phyloP scores from a whole-genome alignment of 1,140 invertebrate genomes.

The Brachionus koreanus region DNA sequence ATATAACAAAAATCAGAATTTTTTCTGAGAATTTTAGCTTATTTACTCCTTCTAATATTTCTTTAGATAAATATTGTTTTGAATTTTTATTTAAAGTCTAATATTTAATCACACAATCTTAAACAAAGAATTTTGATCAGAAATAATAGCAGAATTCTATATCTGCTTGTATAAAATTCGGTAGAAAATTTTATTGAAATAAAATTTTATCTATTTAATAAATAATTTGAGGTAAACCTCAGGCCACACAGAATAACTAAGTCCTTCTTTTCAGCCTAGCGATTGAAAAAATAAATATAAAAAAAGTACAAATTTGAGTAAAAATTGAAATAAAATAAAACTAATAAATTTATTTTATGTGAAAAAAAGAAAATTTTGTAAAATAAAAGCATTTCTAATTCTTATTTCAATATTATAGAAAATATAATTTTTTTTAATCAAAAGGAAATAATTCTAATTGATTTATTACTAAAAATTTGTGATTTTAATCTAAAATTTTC shows the following conservation, averaged over 20 bases:
- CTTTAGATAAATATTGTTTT: neutral
- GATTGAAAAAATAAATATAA: too few relatives aligned
- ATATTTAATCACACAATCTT: neutral
- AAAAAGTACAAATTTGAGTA: too few relatives aligned
- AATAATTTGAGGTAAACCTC: too few relatives aligned
- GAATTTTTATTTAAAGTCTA: neutral
- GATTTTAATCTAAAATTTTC: neutral
- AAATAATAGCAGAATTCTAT: too few relatives aligned
- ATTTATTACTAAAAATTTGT: neutral
- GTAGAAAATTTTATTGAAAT: neutral
- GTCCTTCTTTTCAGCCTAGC: too few relatives aligned
- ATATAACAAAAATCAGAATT: neutral
- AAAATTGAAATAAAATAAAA: neutral
- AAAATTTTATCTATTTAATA: too few relatives aligned
- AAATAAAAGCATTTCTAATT: neutral
- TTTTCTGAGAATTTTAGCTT: neutral
- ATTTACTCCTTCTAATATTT: neutral
- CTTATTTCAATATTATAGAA: neutral
- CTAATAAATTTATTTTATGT: neutral
- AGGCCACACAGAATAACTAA: too few relatives aligned
- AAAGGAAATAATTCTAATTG: neutral
- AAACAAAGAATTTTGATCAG: neutral
- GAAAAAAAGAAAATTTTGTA: neutral
- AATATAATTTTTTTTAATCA: neutral
- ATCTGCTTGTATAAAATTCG: too few relatives aligned